Percentiles rank a stretch among this genome's conserved stretches.
Conservation (phyloP, 2,888 invertebrate species). For the Hemistola chrysoprasaria region DNA sequence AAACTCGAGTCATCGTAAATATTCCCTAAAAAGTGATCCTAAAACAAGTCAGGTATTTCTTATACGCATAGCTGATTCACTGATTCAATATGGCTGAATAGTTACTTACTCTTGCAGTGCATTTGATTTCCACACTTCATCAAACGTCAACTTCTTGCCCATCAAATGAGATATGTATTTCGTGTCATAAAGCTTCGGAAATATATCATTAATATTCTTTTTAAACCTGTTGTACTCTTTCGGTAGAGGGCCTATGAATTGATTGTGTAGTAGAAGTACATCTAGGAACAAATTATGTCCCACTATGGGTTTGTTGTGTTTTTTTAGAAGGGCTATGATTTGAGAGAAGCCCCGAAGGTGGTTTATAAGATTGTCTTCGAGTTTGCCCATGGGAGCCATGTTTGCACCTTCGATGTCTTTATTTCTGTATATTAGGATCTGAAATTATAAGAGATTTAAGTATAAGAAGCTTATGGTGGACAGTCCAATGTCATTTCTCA, state of each 20-base stretch:
- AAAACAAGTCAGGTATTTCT: no score
- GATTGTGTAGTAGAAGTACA: slow-evolving; percentile 85
- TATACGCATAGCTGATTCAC: no score
- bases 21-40: no score
- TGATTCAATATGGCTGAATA: no score
- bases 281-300: slow-evolving; percentile 90
- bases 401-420: slow-evolving; percentile 63
- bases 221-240: slow-evolving; percentile 85
- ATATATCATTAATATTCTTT: slow-evolving; percentile 79
- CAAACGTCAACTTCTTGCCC: slow-evolving; percentile 57
- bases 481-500: no score
- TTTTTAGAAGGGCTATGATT: slow-evolving; percentile 83
- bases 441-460: slow-evolving; percentile 34
- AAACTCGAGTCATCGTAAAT: no score
- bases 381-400: slow-evolving; percentile 50
- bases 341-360: slow-evolving; percentile 85
- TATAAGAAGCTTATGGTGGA: no score
- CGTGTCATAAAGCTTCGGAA: slow-evolving; percentile 88
- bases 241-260: slow-evolving; percentile 87
- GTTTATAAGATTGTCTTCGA: slow-evolving; percentile 76
- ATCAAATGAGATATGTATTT: slow-evolving; percentile 85
- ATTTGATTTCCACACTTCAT: slow-evolving; percentile 78
- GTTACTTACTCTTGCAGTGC: slow-evolving; percentile 72
- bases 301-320: slow-evolving; percentile 85
- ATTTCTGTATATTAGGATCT: slow-evolving; percentile 68